Percentiles rank a stretch among this genome's conserved stretches.
Evolutionary conservation across 2,888 invertebrate genomes (phyloP).

Genomic region (Hirudinaria manillensis): DNA sequence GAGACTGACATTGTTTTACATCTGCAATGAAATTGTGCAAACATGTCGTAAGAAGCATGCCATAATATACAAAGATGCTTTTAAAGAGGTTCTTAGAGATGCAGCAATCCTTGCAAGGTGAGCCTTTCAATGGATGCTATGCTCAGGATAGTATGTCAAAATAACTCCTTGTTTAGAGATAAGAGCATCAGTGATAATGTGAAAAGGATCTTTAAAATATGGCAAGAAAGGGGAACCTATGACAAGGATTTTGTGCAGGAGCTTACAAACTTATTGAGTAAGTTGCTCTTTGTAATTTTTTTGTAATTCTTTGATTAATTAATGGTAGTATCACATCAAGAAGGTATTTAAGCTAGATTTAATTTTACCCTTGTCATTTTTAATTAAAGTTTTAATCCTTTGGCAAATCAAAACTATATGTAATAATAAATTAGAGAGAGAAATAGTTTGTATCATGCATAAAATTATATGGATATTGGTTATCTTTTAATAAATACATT

Average conservation of each 20-base stretch:
- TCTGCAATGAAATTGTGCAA: constrained; percentile 95
- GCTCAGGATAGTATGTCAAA: background rate
- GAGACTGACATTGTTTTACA: constrained; percentile 79
- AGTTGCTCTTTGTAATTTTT: constrained; percentile 24
- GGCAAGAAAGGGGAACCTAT: constrained; percentile 87
- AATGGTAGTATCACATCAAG: too few species aligned
- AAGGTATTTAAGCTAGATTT: too few species aligned
- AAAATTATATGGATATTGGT: too few species aligned
- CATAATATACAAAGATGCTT: constrained; percentile 71
- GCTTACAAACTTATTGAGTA: constrained; percentile 68
- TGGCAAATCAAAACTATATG: too few species aligned
- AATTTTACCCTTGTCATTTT: too few species aligned
- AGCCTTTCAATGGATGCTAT: constrained; percentile 18
- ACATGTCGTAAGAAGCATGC: constrained; percentile 82
- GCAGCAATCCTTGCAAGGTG: constrained; percentile 67
- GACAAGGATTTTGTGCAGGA: constrained; percentile 82
- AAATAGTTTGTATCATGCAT: too few species aligned
- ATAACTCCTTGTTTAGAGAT: constrained; percentile 62
- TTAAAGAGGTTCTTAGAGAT: constrained; percentile 83
- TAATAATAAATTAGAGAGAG: too few species aligned
- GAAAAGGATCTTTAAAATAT: constrained; percentile 83
- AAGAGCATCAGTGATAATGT: constrained; percentile 81
- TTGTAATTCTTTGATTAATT: background rate
- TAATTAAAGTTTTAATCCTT: background rate
- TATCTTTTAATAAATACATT: constrained; percentile 21